phyloP scores from a whole-genome alignment of 2,797 vertebrate genomes.

The Periophthalmus magnuspinnatus region DNA sequence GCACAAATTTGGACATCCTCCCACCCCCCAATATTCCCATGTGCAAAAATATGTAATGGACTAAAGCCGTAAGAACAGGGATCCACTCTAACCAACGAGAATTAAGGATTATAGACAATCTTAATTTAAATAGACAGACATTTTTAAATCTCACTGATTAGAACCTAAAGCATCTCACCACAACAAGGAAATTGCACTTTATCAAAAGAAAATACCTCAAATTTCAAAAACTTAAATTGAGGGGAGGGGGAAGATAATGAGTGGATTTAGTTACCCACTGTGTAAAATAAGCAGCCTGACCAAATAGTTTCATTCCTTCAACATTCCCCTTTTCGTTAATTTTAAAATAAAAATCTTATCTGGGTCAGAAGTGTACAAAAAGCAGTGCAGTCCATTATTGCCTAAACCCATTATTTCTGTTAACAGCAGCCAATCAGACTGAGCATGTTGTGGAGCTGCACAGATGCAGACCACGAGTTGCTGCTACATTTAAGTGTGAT shows the following conservation, averaged over 20 bases:
- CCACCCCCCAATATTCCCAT: slow-evolving; percentile 14
- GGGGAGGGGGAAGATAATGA: slow-evolving; percentile 39
- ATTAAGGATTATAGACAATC: slow-evolving; percentile 8
- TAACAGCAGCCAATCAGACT: slow-evolving; percentile 82
- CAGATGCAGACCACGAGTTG: slow-evolving; percentile 44
- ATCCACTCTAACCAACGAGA: slow-evolving; percentile 62
- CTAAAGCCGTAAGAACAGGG: slow-evolving; percentile 57
- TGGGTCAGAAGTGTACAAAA: slow-evolving; percentile 44
- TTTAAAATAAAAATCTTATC: slow-evolving; percentile 17
- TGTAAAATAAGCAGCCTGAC: slow-evolving; percentile 44
- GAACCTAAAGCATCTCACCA: slow-evolving; percentile 70
- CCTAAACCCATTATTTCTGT: slow-evolving; percentile 54
- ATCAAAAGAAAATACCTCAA: slow-evolving; percentile 24
- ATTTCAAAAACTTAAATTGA: slow-evolving; percentile 42
- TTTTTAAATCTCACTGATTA: slow-evolving; percentile 51
- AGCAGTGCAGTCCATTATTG: slow-evolving; percentile 62
- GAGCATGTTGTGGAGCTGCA: slow-evolving; percentile 52
- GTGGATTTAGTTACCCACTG: slow-evolving; percentile 31
- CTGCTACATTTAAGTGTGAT: slow-evolving; percentile 68
- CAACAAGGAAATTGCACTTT: slow-evolving; percentile 42
- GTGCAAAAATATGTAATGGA: slow-evolving; percentile 24
- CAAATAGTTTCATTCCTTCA: slow-evolving; percentile 41
- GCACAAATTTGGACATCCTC: slow-evolving; percentile 27
- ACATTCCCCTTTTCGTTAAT: slow-evolving; percentile 25
- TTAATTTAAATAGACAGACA: slow-evolving; percentile 35